Percentiles rank a stretch among this genome's conserved stretches.
Evolutionary conservation across 2,797 vertebrate genomes (phyloP).

Genomic region (Epinephelus malabaricus): DNA sequence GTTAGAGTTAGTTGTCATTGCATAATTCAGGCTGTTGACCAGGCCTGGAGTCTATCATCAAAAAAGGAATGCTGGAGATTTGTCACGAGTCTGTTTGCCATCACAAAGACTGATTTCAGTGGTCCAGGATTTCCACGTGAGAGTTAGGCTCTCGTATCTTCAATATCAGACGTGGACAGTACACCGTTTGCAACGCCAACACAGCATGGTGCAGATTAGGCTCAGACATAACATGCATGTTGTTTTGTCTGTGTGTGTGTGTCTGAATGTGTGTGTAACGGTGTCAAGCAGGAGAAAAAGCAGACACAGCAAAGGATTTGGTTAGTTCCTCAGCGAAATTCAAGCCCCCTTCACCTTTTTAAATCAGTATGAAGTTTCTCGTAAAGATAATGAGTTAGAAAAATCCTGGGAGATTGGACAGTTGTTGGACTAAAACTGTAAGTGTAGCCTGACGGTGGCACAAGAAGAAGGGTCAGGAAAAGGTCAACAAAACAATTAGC

Average conservation of each 20-base stretch:
- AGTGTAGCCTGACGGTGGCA: no score
- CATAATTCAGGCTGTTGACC: slow-evolving; percentile 84
- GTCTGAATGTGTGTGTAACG: slow-evolving; percentile 20
- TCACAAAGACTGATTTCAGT: slow-evolving; percentile 53
- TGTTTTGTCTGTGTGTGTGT: slow-evolving; percentile 35
- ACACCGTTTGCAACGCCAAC: slow-evolving; percentile 25
- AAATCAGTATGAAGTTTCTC: neutral
- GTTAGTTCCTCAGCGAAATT: slow-evolving; percentile 12
- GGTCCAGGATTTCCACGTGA: slow-evolving; percentile 50
- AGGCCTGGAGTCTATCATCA: slow-evolving; percentile 70
- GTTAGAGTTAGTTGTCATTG: slow-evolving; percentile 80
- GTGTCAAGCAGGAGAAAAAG: slow-evolving; percentile 31
- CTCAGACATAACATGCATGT: slow-evolving; percentile 36
- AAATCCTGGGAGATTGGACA: neutral
- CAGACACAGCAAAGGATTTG: slow-evolving; percentile 21
- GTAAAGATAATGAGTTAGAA: neutral
- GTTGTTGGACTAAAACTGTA: neutral
- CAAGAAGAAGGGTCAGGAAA: slow-evolving; percentile 7
- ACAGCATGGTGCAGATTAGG: slow-evolving; percentile 27
- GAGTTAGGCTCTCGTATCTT: slow-evolving; percentile 42
- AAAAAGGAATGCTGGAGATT: slow-evolving; percentile 76
- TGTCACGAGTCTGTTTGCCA: slow-evolving; percentile 60
- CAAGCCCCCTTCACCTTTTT: neutral
- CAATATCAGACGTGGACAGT: slow-evolving; percentile 30
- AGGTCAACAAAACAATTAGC: neutral